These are phyloP conservation scores for Balearica regulorum DNA, from an alignment of 2,797 vertebrate species.

Conservation along the genomic window DNA sequence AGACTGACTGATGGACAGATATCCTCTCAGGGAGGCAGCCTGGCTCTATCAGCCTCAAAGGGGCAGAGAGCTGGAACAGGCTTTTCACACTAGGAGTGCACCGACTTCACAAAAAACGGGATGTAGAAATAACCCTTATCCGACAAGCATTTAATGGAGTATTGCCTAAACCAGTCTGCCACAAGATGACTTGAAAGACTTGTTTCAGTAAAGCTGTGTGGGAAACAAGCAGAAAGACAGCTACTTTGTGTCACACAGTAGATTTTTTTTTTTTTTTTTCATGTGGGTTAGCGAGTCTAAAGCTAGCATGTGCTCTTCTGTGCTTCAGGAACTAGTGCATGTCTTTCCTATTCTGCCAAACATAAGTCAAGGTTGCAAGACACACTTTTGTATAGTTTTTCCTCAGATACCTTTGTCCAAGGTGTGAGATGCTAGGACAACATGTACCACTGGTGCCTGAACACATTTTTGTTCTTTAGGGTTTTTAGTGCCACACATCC, in stretches of 20 bases:
- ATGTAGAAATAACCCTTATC: not conserved
- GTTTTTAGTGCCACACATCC: not conserved
- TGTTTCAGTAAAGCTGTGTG: not conserved
- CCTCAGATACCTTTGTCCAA: fast-evolving
- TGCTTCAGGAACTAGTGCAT: not conserved
- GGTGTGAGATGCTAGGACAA: not conserved
- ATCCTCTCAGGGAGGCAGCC: not conserved
- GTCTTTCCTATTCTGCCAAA: not conserved
- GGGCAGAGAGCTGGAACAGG: not conserved
- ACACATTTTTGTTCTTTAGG: not conserved
- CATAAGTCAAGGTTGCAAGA: not conserved
- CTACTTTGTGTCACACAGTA: not conserved
- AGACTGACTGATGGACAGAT: not conserved
- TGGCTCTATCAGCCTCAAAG: not conserved
- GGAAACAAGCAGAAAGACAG: not conserved
- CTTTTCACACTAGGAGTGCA: not conserved
- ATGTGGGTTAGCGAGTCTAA: not conserved
- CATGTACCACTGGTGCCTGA: not conserved
- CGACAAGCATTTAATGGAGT: not conserved
- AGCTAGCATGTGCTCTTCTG: not conserved
- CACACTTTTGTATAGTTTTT: not conserved
- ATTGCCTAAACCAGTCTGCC: conserved; percentile 28
- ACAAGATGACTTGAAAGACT: not conserved
- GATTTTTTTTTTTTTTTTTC: not conserved
- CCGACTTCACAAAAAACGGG: not conserved